Evolutionary conservation across 92 coral and sea anemone genomes (phyloP), one percentile per base, ranked within the genome.

Genomic region (Meandrina meandrites): DNA sequence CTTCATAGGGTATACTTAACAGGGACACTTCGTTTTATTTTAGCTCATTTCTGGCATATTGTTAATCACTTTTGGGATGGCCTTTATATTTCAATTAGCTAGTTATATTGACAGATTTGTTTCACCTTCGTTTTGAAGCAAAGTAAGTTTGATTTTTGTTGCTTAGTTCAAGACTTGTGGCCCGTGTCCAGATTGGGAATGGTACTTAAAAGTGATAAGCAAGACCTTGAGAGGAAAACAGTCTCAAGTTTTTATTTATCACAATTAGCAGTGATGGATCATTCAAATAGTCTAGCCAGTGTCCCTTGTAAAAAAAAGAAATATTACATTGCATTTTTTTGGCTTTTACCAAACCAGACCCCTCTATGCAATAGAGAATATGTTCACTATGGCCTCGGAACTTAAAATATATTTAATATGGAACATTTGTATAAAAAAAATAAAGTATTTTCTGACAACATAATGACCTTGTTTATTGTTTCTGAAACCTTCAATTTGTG

Each of bases 401-500:
- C 71, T 85, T 75, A 75, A 85, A 76, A 76, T 64, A 85, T 85
- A 85, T 83, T 83, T 85, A 84, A 75, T 85, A 77, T 76, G 76
- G 75, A 85, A 66, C 76, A 75, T 77, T 85, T 85, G 88, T 83
- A 76, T 48, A 75, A 42, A 75, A 34, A 10, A 73, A 85, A 85
- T 85, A 85, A 85, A 85, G 82, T 85, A 85, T 85, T 85, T 85
- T 85, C 88, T 58, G 82, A 85, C 57, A 84, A 36, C 58, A 75
- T 75, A 22, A 45, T 15, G 31, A 53, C 5, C n/a, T 17, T 72
- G 53, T 57, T 68, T 16, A 16, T 56, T 35, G 28, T 17, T 51
- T 53, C 32, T 71, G 27, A 32, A 32, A 2, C 2, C 37, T 32
- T 14, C 40, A 13, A 70, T 24, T 22, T 8, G 21, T 58, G 67